phyloP scores from a whole-genome alignment of 1,140 invertebrate species.

The Kradibia gibbosae region DNA sequence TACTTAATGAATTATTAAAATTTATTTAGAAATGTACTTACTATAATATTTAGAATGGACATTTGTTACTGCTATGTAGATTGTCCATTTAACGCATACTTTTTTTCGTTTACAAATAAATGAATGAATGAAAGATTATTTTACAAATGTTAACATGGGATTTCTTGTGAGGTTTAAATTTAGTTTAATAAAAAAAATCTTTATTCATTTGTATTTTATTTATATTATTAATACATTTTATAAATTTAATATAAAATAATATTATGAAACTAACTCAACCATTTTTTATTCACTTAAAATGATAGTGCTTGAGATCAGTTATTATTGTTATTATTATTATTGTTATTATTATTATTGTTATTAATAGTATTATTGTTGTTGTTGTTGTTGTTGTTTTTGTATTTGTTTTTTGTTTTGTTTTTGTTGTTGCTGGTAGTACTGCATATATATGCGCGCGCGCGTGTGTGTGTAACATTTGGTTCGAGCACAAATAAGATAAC shows the following conservation, averaged over 20 bases:
- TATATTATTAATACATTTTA: conserved; percentile 14
- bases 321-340: no score
- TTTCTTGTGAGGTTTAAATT: not conserved
- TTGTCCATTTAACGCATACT: no score
- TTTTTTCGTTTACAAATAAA: not conserved
- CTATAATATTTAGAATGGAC: no score
- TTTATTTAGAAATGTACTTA: no score
- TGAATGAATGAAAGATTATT: not conserved
- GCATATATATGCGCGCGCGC: not conserved
- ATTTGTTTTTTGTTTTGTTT: no score
- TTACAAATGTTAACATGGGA: not conserved
- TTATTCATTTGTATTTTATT: conserved; percentile 1
- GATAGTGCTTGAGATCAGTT: not conserved
- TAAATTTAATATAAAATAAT: conserved; percentile 21
- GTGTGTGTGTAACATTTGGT: not conserved
- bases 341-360: no score
- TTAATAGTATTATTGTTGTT: no score
- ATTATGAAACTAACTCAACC: not conserved
- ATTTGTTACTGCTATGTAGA: no score
- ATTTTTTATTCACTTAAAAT: not conserved
- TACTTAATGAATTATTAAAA: no score
- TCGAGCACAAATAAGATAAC: not conserved
- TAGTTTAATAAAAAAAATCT: not conserved
- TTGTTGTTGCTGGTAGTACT: no score
- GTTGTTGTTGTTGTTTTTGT: no score